These are phyloP conservation scores for Blastomussa wellsi DNA, from an alignment of 92 coral and sea anemone genomes.

Conservation along the genomic window DNA sequence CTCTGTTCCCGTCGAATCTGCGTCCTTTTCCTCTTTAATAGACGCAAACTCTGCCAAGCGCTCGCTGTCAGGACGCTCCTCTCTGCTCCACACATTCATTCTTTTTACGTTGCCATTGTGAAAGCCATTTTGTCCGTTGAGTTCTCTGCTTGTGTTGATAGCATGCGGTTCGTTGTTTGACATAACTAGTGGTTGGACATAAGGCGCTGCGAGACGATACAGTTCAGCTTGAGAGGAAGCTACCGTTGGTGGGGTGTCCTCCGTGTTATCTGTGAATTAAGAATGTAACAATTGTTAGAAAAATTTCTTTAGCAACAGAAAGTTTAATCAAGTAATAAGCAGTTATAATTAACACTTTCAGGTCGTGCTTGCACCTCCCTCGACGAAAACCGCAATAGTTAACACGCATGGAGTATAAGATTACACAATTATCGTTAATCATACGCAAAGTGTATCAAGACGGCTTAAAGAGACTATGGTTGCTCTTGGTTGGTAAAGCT, in stretches of 20 bases:
- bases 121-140: constrained; percentile 39
- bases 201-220: constrained; percentile 50
- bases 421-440: constrained; percentile 33
- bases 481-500: not conserved
- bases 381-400: constrained; percentile 25
- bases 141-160: constrained; percentile 36
- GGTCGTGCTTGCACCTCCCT: not conserved
- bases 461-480: constrained; percentile 14
- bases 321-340: not conserved
- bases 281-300: not conserved
- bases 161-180: constrained; percentile 35
- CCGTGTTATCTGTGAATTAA: constrained; percentile 49
- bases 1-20: constrained; percentile 70
- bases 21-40: constrained; percentile 79
- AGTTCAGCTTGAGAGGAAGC: constrained; percentile 49
- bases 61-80: constrained; percentile 42
- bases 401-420: not conserved
- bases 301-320: not conserved
- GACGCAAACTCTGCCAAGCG: constrained; percentile 63
- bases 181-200: constrained; percentile 35
- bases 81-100: constrained; percentile 28
- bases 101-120: constrained; percentile 27
- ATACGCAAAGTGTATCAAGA: constrained; percentile 37
- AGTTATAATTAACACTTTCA: not conserved
- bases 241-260: constrained; percentile 69